Conservation (phyloP, 2,888 invertebrate genomes). For the Opisthograptis luteolata region DNA sequence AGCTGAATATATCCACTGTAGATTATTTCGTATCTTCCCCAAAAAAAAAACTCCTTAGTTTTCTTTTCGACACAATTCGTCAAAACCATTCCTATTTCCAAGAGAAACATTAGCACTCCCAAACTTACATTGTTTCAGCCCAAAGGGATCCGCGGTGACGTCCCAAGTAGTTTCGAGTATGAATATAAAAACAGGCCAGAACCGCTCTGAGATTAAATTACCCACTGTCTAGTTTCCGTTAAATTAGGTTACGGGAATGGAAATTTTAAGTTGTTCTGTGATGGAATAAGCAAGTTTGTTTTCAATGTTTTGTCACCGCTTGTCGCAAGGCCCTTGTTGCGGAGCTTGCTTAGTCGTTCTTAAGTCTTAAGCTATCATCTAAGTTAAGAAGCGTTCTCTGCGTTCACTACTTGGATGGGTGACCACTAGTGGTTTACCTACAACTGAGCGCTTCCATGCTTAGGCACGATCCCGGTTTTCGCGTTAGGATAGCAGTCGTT, state of each 20-base stretch:
- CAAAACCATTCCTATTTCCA: conserved; percentile 1
- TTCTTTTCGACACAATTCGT: not conserved
- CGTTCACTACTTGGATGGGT: no score
- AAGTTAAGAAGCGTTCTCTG: no score
- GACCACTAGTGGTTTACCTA: no score
- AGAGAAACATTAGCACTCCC: conserved; percentile 5
- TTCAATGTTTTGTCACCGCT: not conserved
- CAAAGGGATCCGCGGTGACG: conserved; percentile 27
- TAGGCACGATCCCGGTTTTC: no score
- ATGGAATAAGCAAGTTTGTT: conserved; percentile 13
- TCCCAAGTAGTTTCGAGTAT: conserved; percentile 43
- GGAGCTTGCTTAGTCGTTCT: no score
- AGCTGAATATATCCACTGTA: no score
- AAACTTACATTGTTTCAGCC: conserved; percentile 43
- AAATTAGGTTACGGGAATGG: conserved; percentile 14
- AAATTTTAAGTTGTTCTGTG: not conserved
- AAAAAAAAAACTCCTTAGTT: no score
- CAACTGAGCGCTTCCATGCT: no score
- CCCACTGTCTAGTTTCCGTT: conserved; percentile 24
- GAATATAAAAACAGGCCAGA: conserved; percentile 46
- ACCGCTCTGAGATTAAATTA: conserved; percentile 43
- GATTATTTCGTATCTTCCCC: no score
- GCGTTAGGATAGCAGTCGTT: no score
- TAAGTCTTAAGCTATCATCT: no score
- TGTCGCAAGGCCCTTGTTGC: no score